Percentiles rank a stretch among this genome's conserved stretches.
Conservation (phyloP, 2,888 invertebrate genomes). For the Strigamia transsilvanica region DNA sequence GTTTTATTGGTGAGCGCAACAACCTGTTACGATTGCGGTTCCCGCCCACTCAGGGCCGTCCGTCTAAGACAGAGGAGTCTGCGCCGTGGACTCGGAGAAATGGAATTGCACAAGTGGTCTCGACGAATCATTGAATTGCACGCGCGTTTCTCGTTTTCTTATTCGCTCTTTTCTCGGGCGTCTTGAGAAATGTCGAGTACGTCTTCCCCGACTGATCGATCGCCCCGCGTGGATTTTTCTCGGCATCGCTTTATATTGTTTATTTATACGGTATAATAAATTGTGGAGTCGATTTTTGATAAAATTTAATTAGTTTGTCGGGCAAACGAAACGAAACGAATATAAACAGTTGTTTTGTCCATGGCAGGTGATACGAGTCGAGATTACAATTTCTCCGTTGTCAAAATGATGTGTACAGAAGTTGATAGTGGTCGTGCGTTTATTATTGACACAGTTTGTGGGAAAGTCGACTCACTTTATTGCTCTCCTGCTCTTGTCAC, state of each 20-base stretch:
- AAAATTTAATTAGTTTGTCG: constrained; percentile 13
- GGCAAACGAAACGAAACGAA: neutral
- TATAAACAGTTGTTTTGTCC: neutral
- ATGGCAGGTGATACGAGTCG: constrained; percentile 18
- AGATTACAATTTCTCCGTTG: constrained; percentile 35
- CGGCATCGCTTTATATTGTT: too few relatives aligned
- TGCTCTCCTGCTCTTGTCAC: neutral
- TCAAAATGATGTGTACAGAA: constrained; percentile 29
- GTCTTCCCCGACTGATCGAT: neutral
- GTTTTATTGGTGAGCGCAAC: neutral
- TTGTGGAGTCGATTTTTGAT: too few relatives aligned
- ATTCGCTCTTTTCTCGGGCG: neutral
- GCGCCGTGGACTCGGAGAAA: constrained; percentile 10
- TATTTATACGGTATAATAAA: too few relatives aligned
- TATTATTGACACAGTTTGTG: constrained; percentile 9
- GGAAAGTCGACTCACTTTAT: constrained; percentile 25
- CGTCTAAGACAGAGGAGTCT: constrained; percentile 4
- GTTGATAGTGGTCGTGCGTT: constrained; percentile 29
- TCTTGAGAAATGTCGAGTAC: neutral
- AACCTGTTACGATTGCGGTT: constrained; percentile 9
- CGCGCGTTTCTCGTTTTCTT: constrained; percentile 13
- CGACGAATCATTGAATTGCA: constrained; percentile 14
- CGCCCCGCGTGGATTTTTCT: neutral
- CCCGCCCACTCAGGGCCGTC: constrained; percentile 8
- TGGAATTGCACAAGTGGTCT: constrained; percentile 10